phyloP scores from a whole-genome alignment of 2,797 vertebrate species.

The Sebastes iracundus region DNA sequence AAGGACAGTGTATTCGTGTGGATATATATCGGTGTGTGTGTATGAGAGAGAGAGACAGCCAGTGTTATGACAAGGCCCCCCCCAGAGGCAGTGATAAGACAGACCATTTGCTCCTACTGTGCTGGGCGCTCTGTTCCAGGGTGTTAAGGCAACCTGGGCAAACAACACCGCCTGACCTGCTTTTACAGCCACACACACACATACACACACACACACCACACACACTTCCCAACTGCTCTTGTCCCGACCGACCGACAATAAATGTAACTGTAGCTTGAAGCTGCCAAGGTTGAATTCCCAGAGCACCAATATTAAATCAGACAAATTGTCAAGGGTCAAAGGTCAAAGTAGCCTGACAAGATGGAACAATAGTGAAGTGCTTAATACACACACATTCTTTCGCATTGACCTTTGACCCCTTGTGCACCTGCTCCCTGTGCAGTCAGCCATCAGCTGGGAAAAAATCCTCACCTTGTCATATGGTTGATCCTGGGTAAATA shows the following conservation, averaged over 20 bases:
- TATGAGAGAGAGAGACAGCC: conserved; percentile 21
- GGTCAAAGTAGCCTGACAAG: neutral
- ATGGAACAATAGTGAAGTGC: neutral
- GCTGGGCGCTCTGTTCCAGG: conserved; percentile 68
- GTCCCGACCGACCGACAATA: neutral
- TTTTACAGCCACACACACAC: conserved; percentile 63
- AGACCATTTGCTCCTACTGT: conserved; percentile 77
- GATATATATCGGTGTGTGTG: conserved; percentile 1
- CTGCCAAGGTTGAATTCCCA: neutral
- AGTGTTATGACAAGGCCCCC: conserved; percentile 74
- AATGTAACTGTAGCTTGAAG: conserved; percentile 8
- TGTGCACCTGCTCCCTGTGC: conserved; percentile 18
- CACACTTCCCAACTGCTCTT: neutral
- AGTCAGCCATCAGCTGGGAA: neutral
- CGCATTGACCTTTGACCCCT: conserved; percentile 25
- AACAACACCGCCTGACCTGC: conserved; percentile 70
- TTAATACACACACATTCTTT: neutral
- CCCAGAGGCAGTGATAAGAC: conserved; percentile 68
- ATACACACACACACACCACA: neutral
- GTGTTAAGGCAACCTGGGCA: conserved; percentile 74
- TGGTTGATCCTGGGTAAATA: neutral
- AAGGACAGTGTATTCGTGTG: conserved; percentile 6
- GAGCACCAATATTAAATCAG: neutral
- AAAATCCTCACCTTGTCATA: neutral
- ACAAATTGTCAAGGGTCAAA: conserved; percentile 6